phyloP scores from a whole-genome alignment of 2,113 vertebrate species.

The Gadus chalcogrammus region DNA sequence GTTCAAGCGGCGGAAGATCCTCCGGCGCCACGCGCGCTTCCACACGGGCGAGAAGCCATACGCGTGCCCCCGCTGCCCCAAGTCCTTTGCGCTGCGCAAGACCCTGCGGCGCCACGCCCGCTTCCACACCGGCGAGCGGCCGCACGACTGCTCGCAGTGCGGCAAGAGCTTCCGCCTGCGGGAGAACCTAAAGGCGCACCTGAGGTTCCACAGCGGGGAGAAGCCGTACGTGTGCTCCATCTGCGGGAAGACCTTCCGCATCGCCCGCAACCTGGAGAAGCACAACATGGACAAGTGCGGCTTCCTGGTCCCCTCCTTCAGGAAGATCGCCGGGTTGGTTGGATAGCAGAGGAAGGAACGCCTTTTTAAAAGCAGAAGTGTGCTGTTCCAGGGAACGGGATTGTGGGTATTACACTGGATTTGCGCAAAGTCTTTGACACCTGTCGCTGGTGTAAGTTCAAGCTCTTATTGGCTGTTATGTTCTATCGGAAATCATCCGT shows the following conservation, averaged over 20 bases:
- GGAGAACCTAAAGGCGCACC: slow-evolving; percentile 67
- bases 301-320: slow-evolving; percentile 47
- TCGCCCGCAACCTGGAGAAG: slow-evolving; percentile 63
- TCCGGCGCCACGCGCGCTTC: slow-evolving; percentile 70
- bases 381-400: background rate
- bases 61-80: slow-evolving; percentile 53
- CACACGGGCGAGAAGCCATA: slow-evolving; percentile 70
- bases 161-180: slow-evolving; percentile 68
- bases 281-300: slow-evolving; percentile 50
- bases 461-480: too few relatives aligned
- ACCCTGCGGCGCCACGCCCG: slow-evolving; percentile 66
- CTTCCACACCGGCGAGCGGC: slow-evolving; percentile 71
- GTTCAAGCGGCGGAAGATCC: slow-evolving; percentile 66
- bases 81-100: slow-evolving; percentile 66
- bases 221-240: slow-evolving; percentile 61
- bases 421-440: too few relatives aligned
- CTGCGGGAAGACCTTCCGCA: slow-evolving; percentile 66
- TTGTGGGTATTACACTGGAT: too few relatives aligned
- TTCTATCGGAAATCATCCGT: too few relatives aligned
- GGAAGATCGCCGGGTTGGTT: slow-evolving; percentile 54
- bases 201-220: slow-evolving; percentile 70
- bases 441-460: too few relatives aligned
- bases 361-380: slow-evolving; percentile 43
- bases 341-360: background rate
- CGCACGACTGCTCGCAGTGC: slow-evolving; percentile 63